These are phyloP conservation scores for Tenthredo livida DNA, from an alignment of 2,888 invertebrate species.

Conservation along the genomic window DNA sequence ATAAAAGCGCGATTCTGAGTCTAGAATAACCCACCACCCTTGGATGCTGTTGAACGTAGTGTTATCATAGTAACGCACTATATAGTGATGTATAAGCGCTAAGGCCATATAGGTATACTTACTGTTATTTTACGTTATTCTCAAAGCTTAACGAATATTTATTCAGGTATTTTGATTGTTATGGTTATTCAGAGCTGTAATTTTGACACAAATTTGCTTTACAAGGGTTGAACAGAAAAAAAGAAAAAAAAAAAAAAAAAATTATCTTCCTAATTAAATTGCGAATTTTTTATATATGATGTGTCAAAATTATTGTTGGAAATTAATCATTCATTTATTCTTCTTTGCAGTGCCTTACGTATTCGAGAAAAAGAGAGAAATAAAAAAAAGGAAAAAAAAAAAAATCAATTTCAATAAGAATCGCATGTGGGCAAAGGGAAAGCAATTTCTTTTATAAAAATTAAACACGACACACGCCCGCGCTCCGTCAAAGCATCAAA, in stretches of 20 bases:
- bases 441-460: constrained; percentile 23
- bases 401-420: neutral
- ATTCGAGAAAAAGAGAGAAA: neutral
- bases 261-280: too few species aligned
- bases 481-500: constrained; percentile 15
- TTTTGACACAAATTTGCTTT: neutral
- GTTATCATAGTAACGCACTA: neutral
- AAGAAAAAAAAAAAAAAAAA: too few species aligned
- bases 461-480: constrained; percentile 7
- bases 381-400: neutral
- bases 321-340: too few species aligned
- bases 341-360: too few species aligned
- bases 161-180: neutral
- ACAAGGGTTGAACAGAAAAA: too few species aligned
- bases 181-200: neutral
- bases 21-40: neutral
- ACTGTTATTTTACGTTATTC: neutral
- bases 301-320: too few species aligned
- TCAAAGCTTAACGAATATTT: neutral
- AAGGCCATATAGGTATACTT: too few species aligned
- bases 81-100: neutral
- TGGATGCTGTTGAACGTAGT: neutral
- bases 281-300: too few species aligned
- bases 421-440: neutral
- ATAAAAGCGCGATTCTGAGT: neutral